These are phyloP conservation scores for Cactoblastis cactorum DNA, from an alignment of 2,888 invertebrate species.

Conservation along the genomic window DNA sequence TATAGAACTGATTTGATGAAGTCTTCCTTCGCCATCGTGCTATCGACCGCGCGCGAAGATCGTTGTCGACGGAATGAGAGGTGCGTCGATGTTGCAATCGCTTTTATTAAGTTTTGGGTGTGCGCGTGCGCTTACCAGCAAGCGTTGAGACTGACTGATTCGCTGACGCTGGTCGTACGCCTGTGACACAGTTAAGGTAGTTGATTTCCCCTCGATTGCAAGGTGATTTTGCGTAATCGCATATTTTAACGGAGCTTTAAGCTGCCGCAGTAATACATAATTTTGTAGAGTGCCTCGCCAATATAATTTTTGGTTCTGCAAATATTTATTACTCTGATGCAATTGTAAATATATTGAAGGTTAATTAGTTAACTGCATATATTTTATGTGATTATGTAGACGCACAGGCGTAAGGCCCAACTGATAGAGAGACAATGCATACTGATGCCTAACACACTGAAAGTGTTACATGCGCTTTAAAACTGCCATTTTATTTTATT, in stretches of 20 bases:
- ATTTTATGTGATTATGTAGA: too few species aligned
- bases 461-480: too few species aligned
- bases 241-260: conserved; percentile 10
- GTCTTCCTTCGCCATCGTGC: conserved; percentile 64
- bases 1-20: conserved; percentile 62
- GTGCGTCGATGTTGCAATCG: conserved; percentile 46
- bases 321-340: background rate
- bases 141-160: conserved; percentile 19
- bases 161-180: background rate
- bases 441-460: too few species aligned
- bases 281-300: background rate
- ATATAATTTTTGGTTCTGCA: conserved; percentile 1
- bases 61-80: conserved; percentile 61
- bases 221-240: conserved; percentile 8
- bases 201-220: conserved; percentile 9
- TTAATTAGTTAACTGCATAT: background rate
- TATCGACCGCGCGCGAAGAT: conserved; percentile 45
- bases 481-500: too few species aligned
- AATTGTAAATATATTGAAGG: background rate
- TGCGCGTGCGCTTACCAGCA: conserved; percentile 33
- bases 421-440: too few species aligned
- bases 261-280: background rate
- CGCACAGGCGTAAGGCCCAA: too few species aligned
- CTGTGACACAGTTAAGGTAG: conserved; percentile 7
- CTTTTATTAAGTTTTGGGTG: conserved; percentile 60